These are phyloP conservation scores for Liopterus haemorrhoidalis DNA, from an alignment of 2,888 invertebrate genomes.

Conservation along the genomic window DNA sequence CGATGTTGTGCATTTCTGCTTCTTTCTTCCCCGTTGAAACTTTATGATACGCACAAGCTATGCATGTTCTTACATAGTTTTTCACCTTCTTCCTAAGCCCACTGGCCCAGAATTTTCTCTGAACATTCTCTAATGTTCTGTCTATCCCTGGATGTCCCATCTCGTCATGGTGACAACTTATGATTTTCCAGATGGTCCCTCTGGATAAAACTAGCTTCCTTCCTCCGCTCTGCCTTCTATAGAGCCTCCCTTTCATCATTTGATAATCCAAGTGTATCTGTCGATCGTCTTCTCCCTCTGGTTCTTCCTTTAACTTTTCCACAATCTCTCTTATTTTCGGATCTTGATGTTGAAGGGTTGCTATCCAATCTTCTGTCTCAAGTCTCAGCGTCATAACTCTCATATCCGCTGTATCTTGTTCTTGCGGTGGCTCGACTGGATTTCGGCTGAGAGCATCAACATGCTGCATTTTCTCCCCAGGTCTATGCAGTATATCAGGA, in stretches of 20 bases:
- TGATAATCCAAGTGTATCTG: conserved; percentile 25
- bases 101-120: too few relatives aligned
- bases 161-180: conserved; percentile 31
- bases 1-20: too few relatives aligned
- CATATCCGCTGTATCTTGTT: too few relatives aligned
- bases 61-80: too few relatives aligned
- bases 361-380: conserved; percentile 9
- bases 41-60: too few relatives aligned
- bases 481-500: conserved; percentile 22
- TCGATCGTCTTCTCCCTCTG: too few relatives aligned
- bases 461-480: conserved; percentile 35
- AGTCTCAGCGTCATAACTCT: too few relatives aligned
- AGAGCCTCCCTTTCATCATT: conserved; percentile 24
- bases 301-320: too few relatives aligned
- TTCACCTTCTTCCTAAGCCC: too few relatives aligned
- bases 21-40: too few relatives aligned
- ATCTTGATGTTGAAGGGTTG: conserved; percentile 13
- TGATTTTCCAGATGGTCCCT: conserved; percentile 30
- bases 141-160: conserved; percentile 35
- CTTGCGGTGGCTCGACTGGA: too few relatives aligned
- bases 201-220: conserved; percentile 28
- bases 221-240: conserved; percentile 20
- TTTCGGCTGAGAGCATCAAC: conserved; percentile 39
- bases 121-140: conserved; percentile 32
- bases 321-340: conserved; percentile 1